These are phyloP conservation scores for Ailurus styani DNA, from an alignment of 2,113 vertebrate genomes.

Conservation along the genomic window DNA sequence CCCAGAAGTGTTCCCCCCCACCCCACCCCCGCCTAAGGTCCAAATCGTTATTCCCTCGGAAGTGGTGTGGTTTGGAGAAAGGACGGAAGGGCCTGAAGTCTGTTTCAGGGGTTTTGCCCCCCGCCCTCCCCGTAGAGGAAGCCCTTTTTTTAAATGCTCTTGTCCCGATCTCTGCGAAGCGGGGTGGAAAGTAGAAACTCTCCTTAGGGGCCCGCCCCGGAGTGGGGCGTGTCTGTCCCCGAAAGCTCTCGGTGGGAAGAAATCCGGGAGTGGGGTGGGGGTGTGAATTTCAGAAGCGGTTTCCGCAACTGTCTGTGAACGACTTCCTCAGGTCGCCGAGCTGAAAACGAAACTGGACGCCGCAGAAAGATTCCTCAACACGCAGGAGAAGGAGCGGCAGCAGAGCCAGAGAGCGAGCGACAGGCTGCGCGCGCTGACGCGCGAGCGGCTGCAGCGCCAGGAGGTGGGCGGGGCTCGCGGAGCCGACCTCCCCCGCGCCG, in stretches of 20 bases:
- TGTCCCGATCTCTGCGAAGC: not conserved
- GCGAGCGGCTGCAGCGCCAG: not conserved
- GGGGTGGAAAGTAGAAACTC: not conserved
- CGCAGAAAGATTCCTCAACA: slow-evolving; percentile 30
- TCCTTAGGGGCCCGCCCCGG: not conserved
- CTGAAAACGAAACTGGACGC: slow-evolving; percentile 69
- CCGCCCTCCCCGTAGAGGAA: rapidly evolving
- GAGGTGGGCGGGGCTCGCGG: slow-evolving; percentile 63
- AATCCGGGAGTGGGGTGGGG: not conserved
- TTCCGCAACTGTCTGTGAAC: not conserved
- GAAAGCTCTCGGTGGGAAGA: not conserved
- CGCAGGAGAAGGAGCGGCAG: slow-evolving; percentile 49
- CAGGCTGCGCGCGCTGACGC: rapidly evolving
- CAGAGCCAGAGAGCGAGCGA: not conserved
- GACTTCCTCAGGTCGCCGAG: slow-evolving; percentile 76
- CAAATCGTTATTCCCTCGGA: not conserved
- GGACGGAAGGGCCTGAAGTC: too few relatives aligned
- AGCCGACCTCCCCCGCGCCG: not conserved
- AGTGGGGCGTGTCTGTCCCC: not conserved
- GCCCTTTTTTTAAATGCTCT: not conserved
- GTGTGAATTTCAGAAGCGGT: not conserved
- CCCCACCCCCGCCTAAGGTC: rapidly evolving
- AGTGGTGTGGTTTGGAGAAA: not conserved
- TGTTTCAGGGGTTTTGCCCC: too few relatives aligned
- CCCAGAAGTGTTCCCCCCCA: too few relatives aligned